Evolutionary conservation across 2,888 invertebrate genomes (phyloP).

Genomic region (Lamproptera curius): DNA sequence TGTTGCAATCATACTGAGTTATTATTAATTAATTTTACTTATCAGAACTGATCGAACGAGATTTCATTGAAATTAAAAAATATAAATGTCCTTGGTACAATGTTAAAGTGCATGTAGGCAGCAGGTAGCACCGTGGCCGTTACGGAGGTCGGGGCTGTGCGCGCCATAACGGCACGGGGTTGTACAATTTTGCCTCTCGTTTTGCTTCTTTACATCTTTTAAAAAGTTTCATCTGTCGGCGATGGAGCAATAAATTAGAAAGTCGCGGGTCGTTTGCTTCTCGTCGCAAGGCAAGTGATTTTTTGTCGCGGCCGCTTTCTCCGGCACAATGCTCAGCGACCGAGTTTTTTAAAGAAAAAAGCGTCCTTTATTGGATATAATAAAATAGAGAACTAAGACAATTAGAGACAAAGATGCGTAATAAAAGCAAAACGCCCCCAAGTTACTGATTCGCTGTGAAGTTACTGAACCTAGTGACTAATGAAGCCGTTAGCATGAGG

Average conservation of each 20-base stretch:
- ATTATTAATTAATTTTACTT: too few relatives aligned
- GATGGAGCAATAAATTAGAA: conserved; percentile 61
- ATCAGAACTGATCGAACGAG: too few relatives aligned
- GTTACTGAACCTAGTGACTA: too few relatives aligned
- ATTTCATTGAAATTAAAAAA: too few relatives aligned
- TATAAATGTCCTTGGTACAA: too few relatives aligned
- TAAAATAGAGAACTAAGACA: conserved; percentile 1
- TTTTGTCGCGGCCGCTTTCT: conserved; percentile 52
- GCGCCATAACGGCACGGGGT: conserved; percentile 27
- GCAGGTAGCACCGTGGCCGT: too few relatives aligned
- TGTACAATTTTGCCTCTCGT: conserved; percentile 45
- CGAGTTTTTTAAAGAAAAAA: conserved; percentile 33
- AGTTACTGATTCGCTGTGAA: conserved; percentile 20
- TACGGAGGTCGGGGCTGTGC: too few relatives aligned
- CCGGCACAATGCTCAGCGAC: conserved; percentile 39
- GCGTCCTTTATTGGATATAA: conserved; percentile 27
- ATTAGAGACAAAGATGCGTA: conserved; percentile 3
- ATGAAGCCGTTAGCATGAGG: conserved; percentile 1
- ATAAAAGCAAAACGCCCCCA: conserved; percentile 5
- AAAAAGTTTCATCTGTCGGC: conserved; percentile 36
- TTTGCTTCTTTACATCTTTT: conserved; percentile 41
- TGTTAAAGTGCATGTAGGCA: too few relatives aligned
- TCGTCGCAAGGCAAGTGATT: conserved; percentile 35
- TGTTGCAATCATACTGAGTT: too few relatives aligned
- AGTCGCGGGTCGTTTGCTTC: conserved; percentile 37